These are phyloP conservation scores for Leptestheria dahalacensis DNA, from an alignment of 1,140 invertebrate species.

Conservation along the genomic window DNA sequence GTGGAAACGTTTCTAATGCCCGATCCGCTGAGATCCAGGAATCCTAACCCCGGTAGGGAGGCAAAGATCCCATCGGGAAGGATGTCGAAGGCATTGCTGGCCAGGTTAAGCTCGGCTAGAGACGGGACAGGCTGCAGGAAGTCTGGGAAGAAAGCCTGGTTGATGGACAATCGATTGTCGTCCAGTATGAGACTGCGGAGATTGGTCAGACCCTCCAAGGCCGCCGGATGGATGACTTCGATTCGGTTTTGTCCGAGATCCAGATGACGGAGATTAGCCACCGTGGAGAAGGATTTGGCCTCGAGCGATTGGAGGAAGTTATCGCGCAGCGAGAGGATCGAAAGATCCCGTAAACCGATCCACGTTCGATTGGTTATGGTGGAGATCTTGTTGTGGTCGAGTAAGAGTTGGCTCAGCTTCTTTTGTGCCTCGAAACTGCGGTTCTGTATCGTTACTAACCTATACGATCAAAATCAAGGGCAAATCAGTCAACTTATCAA, in stretches of 20 bases:
- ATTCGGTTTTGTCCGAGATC: constrained; percentile 78
- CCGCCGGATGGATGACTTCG: constrained; percentile 53
- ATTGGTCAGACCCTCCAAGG: constrained; percentile 57
- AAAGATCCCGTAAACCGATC: constrained; percentile 54
- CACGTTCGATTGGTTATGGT: constrained; percentile 59
- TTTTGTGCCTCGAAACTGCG: constrained; percentile 61
- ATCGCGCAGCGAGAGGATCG: constrained; percentile 59
- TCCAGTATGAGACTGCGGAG: constrained; percentile 65
- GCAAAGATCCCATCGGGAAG: constrained; percentile 58
- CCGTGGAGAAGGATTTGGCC: constrained; percentile 51
- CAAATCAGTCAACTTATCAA: constrained; percentile 18
- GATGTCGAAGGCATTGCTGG: constrained; percentile 57
- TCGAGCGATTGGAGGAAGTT: constrained; percentile 67
- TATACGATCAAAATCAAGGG: too few species aligned
- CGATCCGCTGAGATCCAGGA: constrained; percentile 64
- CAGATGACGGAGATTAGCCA: constrained; percentile 61
- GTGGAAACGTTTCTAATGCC: constrained; percentile 56
- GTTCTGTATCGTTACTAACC: constrained; percentile 43
- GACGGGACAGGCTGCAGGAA: constrained; percentile 37
- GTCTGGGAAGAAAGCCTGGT: constrained; percentile 39
- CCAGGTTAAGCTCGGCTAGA: constrained; percentile 65
- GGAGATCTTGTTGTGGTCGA: constrained; percentile 72
- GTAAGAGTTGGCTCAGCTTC: constrained; percentile 60
- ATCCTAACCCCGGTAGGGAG: constrained; percentile 52
- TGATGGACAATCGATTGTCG: constrained; percentile 57